Percentiles rank a stretch among this genome's conserved stretches.
Evolutionary conservation across 2,113 vertebrate genomes (phyloP).

Genomic region (Indicator indicator): DNA sequence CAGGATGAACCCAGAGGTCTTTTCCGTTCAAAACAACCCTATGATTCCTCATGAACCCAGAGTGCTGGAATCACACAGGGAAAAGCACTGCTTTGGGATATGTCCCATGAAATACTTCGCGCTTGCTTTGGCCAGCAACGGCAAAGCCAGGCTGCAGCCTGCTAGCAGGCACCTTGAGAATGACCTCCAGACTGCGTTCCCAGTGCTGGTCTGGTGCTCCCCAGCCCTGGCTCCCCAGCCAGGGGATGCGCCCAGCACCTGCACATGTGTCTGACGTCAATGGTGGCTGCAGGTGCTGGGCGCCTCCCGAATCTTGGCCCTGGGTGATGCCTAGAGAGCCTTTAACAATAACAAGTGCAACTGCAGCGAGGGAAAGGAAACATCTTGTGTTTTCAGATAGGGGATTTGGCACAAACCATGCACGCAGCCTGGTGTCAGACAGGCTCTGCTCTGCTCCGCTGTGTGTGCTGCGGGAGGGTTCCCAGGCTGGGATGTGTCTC

Average conservation of each 20-base stretch:
- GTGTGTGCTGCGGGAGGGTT: not conserved
- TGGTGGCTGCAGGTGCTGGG: not conserved
- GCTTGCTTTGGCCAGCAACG: not conserved
- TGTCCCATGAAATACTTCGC: not conserved
- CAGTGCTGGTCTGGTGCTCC: not conserved
- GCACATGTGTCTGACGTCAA: not conserved
- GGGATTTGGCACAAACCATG: conserved; percentile 39
- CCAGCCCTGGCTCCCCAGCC: not conserved
- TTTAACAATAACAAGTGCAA: conserved; percentile 14
- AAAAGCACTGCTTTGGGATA: not conserved
- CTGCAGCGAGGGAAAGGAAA: conserved; percentile 66
- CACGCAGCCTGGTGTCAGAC: conserved; percentile 8
- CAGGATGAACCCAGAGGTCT: too few relatives aligned
- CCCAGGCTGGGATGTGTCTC: conserved; percentile 27
- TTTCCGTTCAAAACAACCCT: too few relatives aligned
- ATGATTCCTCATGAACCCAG: accelerated
- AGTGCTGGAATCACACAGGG: accelerated
- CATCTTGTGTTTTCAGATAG: conserved; percentile 59
- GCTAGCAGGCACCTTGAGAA: not conserved
- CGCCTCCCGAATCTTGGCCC: not conserved
- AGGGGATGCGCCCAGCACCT: conserved; percentile 7
- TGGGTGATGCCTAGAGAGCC: not conserved
- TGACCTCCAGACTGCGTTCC: accelerated
- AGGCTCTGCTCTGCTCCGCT: not conserved
- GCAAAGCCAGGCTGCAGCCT: not conserved